These are phyloP conservation scores for Burhinus oedicnemus DNA, from an alignment of 2,113 vertebrate genomes.

Conservation along the genomic window DNA sequence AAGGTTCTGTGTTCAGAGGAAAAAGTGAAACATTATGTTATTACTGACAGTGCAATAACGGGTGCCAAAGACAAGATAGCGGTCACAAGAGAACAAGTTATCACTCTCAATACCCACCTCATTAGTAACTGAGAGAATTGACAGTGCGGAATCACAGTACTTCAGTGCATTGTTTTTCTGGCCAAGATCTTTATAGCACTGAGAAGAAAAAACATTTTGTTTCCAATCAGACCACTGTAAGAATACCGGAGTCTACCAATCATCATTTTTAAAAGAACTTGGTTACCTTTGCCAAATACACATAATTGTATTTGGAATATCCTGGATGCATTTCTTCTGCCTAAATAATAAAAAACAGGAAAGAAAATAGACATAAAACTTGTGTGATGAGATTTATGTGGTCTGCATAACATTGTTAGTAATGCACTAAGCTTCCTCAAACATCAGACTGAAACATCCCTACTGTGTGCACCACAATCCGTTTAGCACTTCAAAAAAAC, in stretches of 20 bases:
- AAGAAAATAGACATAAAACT: constrained; percentile 47
- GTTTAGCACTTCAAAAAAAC: background rate
- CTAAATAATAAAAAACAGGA: constrained; percentile 72
- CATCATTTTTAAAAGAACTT: background rate
- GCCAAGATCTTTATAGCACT: constrained; percentile 91
- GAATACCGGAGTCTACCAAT: constrained; percentile 8
- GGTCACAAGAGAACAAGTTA: constrained; percentile 14
- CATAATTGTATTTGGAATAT: constrained; percentile 92
- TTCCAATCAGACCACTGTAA: constrained; percentile 16
- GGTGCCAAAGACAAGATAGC: constrained; percentile 22
- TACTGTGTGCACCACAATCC: background rate
- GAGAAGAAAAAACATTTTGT: constrained; percentile 48
- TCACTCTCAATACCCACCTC: constrained; percentile 80
- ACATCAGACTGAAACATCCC: background rate
- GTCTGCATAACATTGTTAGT: background rate
- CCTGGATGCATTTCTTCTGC: constrained; percentile 89
- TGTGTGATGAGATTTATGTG: background rate
- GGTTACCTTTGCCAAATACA: constrained; percentile 92
- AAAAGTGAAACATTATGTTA: constrained; percentile 13
- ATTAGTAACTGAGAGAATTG: constrained; percentile 79
- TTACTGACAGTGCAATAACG: background rate
- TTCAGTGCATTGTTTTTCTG: constrained; percentile 78
- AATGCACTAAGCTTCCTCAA: background rate
- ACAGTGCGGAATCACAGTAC: constrained; percentile 85
- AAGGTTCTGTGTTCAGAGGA: background rate